These are phyloP conservation scores for Zelostemma sp. DNA, from an alignment of 1,140 invertebrate species.

Conservation along the genomic window DNA sequence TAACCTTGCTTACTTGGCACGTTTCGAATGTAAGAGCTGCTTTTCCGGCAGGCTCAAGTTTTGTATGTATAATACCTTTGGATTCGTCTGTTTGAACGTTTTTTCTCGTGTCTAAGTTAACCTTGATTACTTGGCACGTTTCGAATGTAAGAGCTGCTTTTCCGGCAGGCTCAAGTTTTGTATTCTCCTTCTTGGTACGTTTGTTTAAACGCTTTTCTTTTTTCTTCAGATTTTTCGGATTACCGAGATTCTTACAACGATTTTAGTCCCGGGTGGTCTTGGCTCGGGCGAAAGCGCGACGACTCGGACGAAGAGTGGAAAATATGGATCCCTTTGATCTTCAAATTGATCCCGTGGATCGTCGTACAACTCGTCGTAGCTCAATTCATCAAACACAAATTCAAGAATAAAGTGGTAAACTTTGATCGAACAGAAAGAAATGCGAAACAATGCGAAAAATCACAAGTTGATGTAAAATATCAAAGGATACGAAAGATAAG, in stretches of 20 bases:
- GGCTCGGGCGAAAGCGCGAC: conserved; percentile 68
- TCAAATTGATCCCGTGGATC: conserved; percentile 62
- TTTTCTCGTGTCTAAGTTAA: no score
- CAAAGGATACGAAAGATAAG: no score
- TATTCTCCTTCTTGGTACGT: no score
- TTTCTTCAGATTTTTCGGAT: conserved; percentile 54
- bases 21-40: no score
- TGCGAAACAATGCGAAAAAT: not conserved
- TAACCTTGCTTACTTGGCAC: conserved; percentile 10
- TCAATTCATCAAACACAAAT: conserved; percentile 53
- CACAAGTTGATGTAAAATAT: not conserved
- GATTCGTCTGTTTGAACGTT: no score
- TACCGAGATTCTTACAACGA: conserved; percentile 57
- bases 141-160: no score
- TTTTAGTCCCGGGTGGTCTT: conserved; percentile 65
- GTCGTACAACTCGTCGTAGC: conserved; percentile 61
- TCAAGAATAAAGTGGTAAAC: conserved; percentile 28
- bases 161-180: no score
- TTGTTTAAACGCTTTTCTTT: no score
- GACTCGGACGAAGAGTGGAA: conserved; percentile 72
- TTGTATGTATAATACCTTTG: not conserved
- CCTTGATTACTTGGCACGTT: no score
- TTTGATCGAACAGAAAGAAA: not conserved
- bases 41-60: no score
- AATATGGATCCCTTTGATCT: conserved; percentile 64